These are phyloP conservation scores for Isichthys henryi DNA, from an alignment of 2,113 vertebrate genomes.

Conservation along the genomic window DNA sequence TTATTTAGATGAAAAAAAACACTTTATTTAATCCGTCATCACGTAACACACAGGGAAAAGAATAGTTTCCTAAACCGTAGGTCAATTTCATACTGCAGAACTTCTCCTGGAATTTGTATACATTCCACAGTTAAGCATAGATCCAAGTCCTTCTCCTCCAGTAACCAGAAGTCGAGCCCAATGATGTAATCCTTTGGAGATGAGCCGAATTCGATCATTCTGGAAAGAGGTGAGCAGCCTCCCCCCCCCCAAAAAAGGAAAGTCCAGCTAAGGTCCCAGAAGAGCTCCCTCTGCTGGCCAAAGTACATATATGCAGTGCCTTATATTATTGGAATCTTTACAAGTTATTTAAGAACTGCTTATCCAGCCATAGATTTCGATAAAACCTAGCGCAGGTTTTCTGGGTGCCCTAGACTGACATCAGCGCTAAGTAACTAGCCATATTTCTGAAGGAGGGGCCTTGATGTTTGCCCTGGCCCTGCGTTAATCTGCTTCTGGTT, in stretches of 20 bases:
- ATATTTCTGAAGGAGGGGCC: not conserved
- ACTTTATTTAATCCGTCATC: not conserved
- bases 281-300: constrained; percentile 9
- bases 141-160: constrained; percentile 7
- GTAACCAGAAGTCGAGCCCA: not conserved
- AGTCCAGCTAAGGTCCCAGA: not conserved
- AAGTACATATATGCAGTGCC: not conserved
- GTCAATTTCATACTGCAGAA: not conserved
- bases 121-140: not conserved
- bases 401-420: not conserved
- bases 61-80: not conserved
- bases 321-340: not conserved
- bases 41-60: not conserved
- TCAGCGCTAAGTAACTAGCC: not conserved
- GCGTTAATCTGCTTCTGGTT: not conserved
- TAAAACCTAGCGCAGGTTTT: not conserved
- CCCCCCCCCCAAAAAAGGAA: not conserved
- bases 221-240: constrained; percentile 9
- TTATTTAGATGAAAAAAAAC: not conserved
- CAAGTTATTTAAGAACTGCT: not conserved
- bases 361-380: not conserved
- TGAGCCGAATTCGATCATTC: constrained; percentile 5
- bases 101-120: constrained; percentile 1
- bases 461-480: not conserved
- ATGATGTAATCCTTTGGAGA: constrained; percentile 16